A percentile compares a stretch with the other conserved stretches of the same genome.
Conservation (phyloP, 2,797 vertebrate species). For the Neostethus bicornis region DNA sequence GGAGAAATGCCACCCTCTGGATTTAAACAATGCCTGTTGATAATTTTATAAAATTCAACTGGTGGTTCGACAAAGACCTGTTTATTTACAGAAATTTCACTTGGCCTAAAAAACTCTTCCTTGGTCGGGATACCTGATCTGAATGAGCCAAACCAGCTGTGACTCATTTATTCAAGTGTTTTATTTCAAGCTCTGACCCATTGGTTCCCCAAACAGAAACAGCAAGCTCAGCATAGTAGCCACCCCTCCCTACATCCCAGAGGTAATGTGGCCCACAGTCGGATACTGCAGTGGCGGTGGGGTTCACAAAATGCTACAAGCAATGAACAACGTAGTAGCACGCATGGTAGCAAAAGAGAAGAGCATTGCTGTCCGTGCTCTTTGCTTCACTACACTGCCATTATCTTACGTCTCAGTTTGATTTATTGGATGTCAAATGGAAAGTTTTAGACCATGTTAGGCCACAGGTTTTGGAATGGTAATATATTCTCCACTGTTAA, state of each 20-base stretch:
- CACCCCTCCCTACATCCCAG: not conserved
- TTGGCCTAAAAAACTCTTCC: not conserved
- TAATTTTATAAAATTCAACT: slow-evolving; percentile 12
- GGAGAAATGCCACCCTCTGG: slow-evolving; percentile 43
- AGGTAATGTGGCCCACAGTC: slow-evolving; percentile 4
- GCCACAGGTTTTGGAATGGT: not conserved
- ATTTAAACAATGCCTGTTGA: slow-evolving; percentile 46
- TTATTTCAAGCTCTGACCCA: not conserved
- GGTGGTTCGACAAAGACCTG: not conserved
- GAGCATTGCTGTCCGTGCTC: not conserved
- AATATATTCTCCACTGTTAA: not conserved
- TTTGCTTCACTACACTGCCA: slow-evolving; percentile 19
- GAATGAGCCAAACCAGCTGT: not conserved
- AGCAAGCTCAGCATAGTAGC: slow-evolving; percentile 15
- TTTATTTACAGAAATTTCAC: not conserved
- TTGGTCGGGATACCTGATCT: not conserved
- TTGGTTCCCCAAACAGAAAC: slow-evolving; percentile 1
- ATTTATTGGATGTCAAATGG: slow-evolving; percentile 6
- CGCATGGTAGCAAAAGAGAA: not conserved
- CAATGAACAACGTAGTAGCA: not conserved
- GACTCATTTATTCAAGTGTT: not conserved
- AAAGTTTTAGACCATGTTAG: not conserved
- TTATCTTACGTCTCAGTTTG: slow-evolving; percentile 18
- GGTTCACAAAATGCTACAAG: slow-evolving; percentile 3
- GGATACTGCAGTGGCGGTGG: not conserved